Conservation (phyloP, 2,113 vertebrate species). For the Natator depressus region DNA sequence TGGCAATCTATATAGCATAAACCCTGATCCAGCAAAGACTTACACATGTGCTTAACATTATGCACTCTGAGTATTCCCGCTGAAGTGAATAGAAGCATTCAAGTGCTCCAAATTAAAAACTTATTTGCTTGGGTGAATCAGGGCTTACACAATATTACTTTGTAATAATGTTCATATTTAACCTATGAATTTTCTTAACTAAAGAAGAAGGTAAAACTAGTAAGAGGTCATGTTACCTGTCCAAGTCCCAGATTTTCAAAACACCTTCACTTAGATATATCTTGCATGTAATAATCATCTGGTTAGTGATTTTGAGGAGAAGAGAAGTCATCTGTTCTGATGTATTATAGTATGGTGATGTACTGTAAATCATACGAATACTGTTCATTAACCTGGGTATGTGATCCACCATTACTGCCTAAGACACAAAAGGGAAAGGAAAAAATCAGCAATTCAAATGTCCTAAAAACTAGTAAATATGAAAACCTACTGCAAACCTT, state of each 20-base stretch:
- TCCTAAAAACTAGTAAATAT: background rate
- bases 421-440: background rate
- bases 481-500: background rate
- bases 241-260: slow-evolving; percentile 83
- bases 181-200: background rate
- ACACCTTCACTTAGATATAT: slow-evolving; percentile 77
- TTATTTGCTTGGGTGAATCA: background rate
- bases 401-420: slow-evolving; percentile 78
- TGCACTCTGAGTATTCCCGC: background rate
- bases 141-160: background rate
- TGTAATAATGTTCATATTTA: background rate
- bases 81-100: background rate
- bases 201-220: background rate
- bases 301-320: slow-evolving; percentile 89
- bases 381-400: slow-evolving; percentile 81
- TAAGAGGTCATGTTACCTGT: slow-evolving; percentile 73
- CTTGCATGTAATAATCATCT: slow-evolving; percentile 84
- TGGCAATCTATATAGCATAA: background rate
- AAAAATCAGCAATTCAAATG: background rate
- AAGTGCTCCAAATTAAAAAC: background rate
- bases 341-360: slow-evolving; percentile 84
- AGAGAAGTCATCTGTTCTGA: slow-evolving; percentile 85
- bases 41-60: background rate
- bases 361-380: slow-evolving; percentile 81
- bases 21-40: background rate